Evolutionary conservation across 2,113 vertebrate species (phyloP), one percentile per base, ranked within the genome.

Genomic region (Anolis sagrei): DNA sequence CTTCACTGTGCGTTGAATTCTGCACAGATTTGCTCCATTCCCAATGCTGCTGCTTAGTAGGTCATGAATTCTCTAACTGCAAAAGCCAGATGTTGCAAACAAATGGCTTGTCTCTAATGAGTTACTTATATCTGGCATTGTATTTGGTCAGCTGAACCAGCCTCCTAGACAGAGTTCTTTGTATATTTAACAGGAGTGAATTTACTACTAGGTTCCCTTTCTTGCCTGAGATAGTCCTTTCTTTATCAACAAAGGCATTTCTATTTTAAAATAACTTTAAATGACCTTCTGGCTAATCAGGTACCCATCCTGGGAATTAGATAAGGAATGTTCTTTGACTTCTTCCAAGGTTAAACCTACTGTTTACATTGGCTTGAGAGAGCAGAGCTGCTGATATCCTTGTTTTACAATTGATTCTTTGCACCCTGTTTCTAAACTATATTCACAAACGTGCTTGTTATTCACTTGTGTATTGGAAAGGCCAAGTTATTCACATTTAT

Each of bases 311-410:
- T 88, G 87, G 86, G 83, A 89, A 70, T 1, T 78, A 93, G 89
- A 92, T 94, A 92, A 94, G 88, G 54, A 36, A 19, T 92, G 81
- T 92, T 79, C 91, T 93, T 92, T 93, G 89, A 79, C 87, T 93
- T 81, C 68, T 90, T 87, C 87, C 92, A 92, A 93, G 91, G 93
- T 93, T 85, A 91, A 87, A 82, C 84, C 51, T 89, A 74, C 84
- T 92, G 87, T 93, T 94, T 93, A 61, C 82, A 34, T 51, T 86
- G 89, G 87, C 89, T 87, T 7, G 5, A 80, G 77, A 75, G 86
- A 89, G 69, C 86, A 85, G 87, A 48, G 34, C 86, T 92, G 77
- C 84, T 90, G 92, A 85, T 93, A 93, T 0, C 74, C 1, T 7
- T 86, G 76, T 82, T 86, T 91, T 58, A 51, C 19, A 32, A 70